Conservation (phyloP, 2,888 invertebrate species). For the Phyllotreta cruciferae region DNA sequence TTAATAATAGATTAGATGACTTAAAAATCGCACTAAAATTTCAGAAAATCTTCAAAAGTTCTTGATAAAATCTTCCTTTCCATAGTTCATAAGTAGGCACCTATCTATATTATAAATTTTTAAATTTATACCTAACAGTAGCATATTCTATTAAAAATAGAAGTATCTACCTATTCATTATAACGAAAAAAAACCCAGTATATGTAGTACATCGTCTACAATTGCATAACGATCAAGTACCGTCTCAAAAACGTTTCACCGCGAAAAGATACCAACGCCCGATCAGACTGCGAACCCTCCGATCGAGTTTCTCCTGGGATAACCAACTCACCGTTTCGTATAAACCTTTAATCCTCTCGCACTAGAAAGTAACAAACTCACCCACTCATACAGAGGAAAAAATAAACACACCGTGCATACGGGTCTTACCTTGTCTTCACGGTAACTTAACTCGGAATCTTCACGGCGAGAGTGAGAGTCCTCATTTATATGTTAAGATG, state of each 20-base stretch:
- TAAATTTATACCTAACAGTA: too few species aligned
- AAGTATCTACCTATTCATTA: too few species aligned
- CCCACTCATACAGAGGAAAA: constrained; percentile 42
- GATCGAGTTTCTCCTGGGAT: constrained; percentile 12
- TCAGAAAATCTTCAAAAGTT: too few species aligned
- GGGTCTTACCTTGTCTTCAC: constrained; percentile 45
- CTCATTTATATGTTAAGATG: constrained; percentile 44
- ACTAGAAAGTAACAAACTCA: constrained; percentile 44
- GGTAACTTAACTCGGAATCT: constrained; percentile 47
- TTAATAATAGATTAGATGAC: too few species aligned
- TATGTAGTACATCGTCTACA: background rate
- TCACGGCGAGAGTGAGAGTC: constrained; percentile 44
- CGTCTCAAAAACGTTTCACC: background rate
- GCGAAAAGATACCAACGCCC: constrained; percentile 10
- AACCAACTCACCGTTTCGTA: constrained; percentile 39
- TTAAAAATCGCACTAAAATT: too few species aligned
- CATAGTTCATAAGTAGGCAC: too few species aligned
- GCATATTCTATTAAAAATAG: too few species aligned
- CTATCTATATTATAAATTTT: too few species aligned
- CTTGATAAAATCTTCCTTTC: too few species aligned
- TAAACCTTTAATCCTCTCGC: constrained; percentile 35
- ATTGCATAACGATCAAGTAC: constrained; percentile 3
- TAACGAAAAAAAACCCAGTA: too few species aligned
- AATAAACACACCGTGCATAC: constrained; percentile 39
- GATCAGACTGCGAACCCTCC: constrained; percentile 25